Evolutionary conservation across 1,140 invertebrate genomes (phyloP).

Genomic region (Melitaea cinxia): DNA sequence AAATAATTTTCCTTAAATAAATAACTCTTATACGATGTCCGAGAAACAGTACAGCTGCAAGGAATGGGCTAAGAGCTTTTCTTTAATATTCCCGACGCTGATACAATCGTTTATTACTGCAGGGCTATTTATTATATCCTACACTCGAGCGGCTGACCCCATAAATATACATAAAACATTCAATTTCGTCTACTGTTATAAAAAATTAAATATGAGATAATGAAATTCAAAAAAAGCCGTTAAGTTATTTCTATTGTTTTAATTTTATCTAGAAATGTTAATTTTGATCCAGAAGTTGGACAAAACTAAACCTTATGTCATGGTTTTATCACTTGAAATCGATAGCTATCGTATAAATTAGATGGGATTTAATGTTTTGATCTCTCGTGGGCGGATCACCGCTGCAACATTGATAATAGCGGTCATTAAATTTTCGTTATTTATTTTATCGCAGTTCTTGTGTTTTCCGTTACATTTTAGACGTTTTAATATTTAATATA

Average conservation of each 20-base stretch:
- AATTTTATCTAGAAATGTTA: constrained; percentile 10
- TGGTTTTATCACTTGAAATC: constrained; percentile 12
- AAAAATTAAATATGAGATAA: not conserved
- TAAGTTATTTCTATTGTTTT: constrained; percentile 26
- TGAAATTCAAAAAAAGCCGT: not conserved
- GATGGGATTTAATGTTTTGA: constrained; percentile 16
- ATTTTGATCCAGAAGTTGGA: constrained; percentile 9
- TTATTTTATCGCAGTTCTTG: constrained; percentile 30
- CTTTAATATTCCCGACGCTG: not conserved
- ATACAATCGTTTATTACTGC: not conserved
- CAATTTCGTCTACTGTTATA: constrained; percentile 5
- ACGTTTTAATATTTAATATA: constrained; percentile 9
- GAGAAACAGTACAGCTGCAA: not conserved
- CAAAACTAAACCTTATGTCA: constrained; percentile 11
- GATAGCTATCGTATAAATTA: constrained; percentile 21
- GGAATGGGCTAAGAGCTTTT: not conserved
- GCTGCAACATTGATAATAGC: constrained; percentile 33
- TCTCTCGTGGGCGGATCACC: constrained; percentile 32
- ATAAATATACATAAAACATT: not conserved
- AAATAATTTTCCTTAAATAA: no score
- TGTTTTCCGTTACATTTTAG: constrained; percentile 20
- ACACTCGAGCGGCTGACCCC: not conserved
- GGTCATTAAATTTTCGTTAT: constrained; percentile 37
- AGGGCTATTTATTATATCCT: not conserved
- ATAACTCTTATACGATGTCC: no score